Evolutionary conservation across 2,113 vertebrate genomes (phyloP).

Genomic region (rat (Rattus norvegicus)): GRCr8 NC_086023.1:110499001-110499500

Average conservation of each 20-base stretch:
- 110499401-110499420: slow-evolving; percentile 36
- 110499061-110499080: neutral
- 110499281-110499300: neutral
- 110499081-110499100: neutral
- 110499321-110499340: neutral
- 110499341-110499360: slow-evolving; percentile 5
- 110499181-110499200: neutral
- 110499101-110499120: neutral
- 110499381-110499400: slow-evolving; percentile 22
- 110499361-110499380: slow-evolving; percentile 54
- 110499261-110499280: slow-evolving; percentile 21
- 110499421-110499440: slow-evolving; percentile 40
- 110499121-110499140: neutral
- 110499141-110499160: neutral
- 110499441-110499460: neutral
- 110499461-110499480: neutral
- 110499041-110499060: neutral
- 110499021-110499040: neutral
- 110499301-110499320: neutral
- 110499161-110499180: slow-evolving; percentile 6
- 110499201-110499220: neutral
- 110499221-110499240: neutral
- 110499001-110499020: neutral
- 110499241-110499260: neutral
- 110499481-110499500: slow-evolving; percentile 55